Evolutionary conservation across 1,140 invertebrate genomes (phyloP), one percentile per base, ranked within the genome.

Genomic region (Bombus balteatus): DNA sequence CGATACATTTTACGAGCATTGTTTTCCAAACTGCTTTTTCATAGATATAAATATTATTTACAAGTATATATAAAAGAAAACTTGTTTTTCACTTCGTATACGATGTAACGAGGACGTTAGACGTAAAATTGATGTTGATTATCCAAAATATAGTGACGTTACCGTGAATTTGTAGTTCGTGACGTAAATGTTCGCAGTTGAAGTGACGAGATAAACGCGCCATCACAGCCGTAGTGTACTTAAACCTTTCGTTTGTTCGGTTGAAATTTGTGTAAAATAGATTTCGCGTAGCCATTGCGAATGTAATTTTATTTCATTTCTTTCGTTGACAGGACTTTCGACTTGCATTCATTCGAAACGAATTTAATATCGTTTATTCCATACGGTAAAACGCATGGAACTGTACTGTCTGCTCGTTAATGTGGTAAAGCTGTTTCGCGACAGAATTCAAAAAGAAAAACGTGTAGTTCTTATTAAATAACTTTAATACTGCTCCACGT

Each of bases 281-380:
- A 81, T 66, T 65, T 65, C 22, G n/a, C 18, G 28, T 9, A 28
- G 4, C 8, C 41, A 15, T 70, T 70, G 22, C 41, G 22, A 57
- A 22, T 12, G 5, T 53, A 71, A 71, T 81, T 71, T 41, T 12
- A 22, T 32, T 15, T 25, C 43, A 5, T 39, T 72, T 57, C 78
- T 59, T 62, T 25, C 28, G 22, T 18, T n/a, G n/a, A 12, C 79
- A 25, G 12, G n/a, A 18, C 71, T 81, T 81, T 81, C n/a, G n/a
- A 34, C 13, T 65, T 18, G 41, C 43, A 25, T 62, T 34, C 34
- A 1, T 28, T 53, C 4, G 34, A 77, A 71, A 41, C 37, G 37
- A 41, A 78, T 47, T 71, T 78, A 70, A 78, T 71, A 71, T 84
- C 65, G 43, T 79, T 59, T 32, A 71, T 78, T 59, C 37, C 72